Base-by-base conservation (phyloP, 2,888 invertebrate species). In the Chrysopilus asiliformis region DNA sequence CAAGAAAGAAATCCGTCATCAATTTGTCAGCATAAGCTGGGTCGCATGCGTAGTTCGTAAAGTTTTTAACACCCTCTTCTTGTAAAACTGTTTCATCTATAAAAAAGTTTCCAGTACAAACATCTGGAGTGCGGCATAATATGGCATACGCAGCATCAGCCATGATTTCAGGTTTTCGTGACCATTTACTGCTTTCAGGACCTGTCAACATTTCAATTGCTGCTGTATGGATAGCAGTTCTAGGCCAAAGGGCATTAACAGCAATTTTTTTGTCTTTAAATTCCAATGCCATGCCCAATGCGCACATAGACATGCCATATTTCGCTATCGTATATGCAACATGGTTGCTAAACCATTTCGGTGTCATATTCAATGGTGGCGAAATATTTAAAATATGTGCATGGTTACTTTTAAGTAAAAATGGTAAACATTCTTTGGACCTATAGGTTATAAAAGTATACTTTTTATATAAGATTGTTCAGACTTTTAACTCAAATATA, bases 291-390 rank as follows among this genome's bases (percentile, higher is more conserved):
- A 95, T 93, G 12, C 97, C 95, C 10, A 97, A 67, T 2, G 86
- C 93, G 60, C 94, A 95, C 90, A 97, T 87, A 0, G 93, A 93
- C 95, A 95, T 95, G 15, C 94, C 95, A 59, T 91, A 97, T 58
- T 97, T 97, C 3, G 97, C 90, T 80, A 95, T 95, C 1, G 95
- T 94, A 63, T 98, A 97, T 1, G 94, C 95, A 31, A 91, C 84
- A 63, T 94, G 86, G 45, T 81, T 70, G 34, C 76, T 74, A 58
- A 97, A 74, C 97, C 97, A 97, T 48, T 74, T 68, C 1, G 89
- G 76, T 47, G 76, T 73, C 79, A 97, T 73, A 57, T 81, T 86
- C 13, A 97, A 67, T 0, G 97, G 97, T 3, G 97, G 97, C 16
- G 93, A 93, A 34, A 97, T 68, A 61, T 95, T 97, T 13, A 97